These are phyloP conservation scores for Amphipyra berbera DNA, from an alignment of 2,888 invertebrate genomes.

Conservation along the genomic window DNA sequence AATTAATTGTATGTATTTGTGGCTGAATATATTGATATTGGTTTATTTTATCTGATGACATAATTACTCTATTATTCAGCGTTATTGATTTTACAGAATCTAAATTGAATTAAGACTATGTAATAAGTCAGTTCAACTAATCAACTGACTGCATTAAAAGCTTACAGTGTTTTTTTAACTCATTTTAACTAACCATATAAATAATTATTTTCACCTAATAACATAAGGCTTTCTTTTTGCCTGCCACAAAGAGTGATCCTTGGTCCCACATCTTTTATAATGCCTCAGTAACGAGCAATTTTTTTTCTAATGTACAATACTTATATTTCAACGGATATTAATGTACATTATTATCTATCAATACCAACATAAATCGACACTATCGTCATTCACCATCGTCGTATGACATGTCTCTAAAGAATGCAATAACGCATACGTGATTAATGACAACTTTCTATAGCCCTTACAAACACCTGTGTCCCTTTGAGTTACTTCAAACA, in stretches of 20 bases:
- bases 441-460: conserved; percentile 38
- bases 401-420: conserved; percentile 40
- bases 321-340: too few species aligned
- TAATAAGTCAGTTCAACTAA: not conserved
- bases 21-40: conserved; percentile 41
- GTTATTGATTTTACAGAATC: conserved; percentile 6
- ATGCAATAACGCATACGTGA: conserved; percentile 44
- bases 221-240: too few species aligned
- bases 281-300: too few species aligned
- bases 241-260: not conserved
- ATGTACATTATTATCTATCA: not conserved
- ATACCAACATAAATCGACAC: conserved; percentile 21
- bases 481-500: conserved; percentile 13
- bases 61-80: conserved; percentile 34
- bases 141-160: too few species aligned
- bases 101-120: conserved; percentile 4
- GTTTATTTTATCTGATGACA: conserved; percentile 34
- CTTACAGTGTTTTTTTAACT: too few species aligned
- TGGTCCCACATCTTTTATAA: not conserved
- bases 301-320: too few species aligned
- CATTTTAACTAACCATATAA: too few species aligned
- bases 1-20: conserved; percentile 49
- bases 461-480: conserved; percentile 33
- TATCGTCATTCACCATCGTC: conserved; percentile 27
- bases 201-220: too few species aligned